Base-by-base conservation (phyloP, 2,113 vertebrate genomes). In the Callopanchax toddi region DNA sequence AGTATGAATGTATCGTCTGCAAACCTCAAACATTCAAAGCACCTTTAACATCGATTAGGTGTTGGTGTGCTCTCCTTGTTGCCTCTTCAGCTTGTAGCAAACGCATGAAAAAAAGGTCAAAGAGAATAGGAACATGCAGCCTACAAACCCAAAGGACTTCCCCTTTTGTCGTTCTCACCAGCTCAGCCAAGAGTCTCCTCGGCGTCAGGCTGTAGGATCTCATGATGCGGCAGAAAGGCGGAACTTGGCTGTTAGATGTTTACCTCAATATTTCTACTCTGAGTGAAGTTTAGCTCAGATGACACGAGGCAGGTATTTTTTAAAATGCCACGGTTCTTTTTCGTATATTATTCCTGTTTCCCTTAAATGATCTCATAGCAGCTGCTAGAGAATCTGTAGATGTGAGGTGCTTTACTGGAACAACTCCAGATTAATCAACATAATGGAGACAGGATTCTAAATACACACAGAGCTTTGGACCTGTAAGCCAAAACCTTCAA, bases 1-100 rank as follows among this genome's bases (percentile, higher is more conserved):
- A 84, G 86, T 80, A 90, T 82, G 87, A 92, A 91, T 92, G 91
- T 90, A 92, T 83, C 32, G 76, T 90, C 82, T 87, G 78, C 71
- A 74, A 89, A 90, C 90, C 91, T 91, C 89, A 89, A 69, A 88
- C 63, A 77, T 84, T 87, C 75, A 36, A 77, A 85, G 83, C 89
- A 89, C 88, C 88, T 90, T 89, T 68, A 57, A 68, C 65, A 26
- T 61, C 22, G 65, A 63, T 44, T 56, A 60, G 71, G 71, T 68
- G 77, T 74, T 57, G 75, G 57, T 44, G 82, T 76, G 71, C 69
- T 49, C 65, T 54, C 82, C 80, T 56, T 6, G 86, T 84, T 82
- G 82, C 83, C 85, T 87, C 69, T 81, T 81, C 74, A 74, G 45
- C 71, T 77, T 2, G 82, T 81, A 73, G 79, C 72, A 25, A 57